Percentiles rank a stretch among this genome's conserved stretches.
phyloP scores from a whole-genome alignment of 2,888 invertebrate genomes.

The Agrenia bidenticulata region DNA sequence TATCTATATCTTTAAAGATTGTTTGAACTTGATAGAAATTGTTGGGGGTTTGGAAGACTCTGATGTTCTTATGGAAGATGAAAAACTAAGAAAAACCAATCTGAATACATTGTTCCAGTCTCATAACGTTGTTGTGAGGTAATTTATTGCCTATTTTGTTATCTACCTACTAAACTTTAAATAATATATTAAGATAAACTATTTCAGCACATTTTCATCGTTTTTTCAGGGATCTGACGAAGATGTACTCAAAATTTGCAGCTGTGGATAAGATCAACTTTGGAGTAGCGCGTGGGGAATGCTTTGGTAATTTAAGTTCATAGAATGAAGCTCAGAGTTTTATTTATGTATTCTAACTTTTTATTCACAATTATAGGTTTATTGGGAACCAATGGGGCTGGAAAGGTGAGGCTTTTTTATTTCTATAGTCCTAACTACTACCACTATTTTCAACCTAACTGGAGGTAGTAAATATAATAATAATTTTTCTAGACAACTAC shows the following conservation, averaged over 20 bases:
- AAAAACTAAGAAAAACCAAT: conserved; percentile 36
- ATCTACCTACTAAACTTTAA: no score
- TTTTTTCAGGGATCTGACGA: conserved; percentile 62
- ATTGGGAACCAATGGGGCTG: conserved; percentile 81
- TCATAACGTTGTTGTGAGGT: conserved; percentile 3
- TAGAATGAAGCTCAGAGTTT: neutral
- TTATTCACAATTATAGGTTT: conserved; percentile 60
- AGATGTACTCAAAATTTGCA: conserved; percentile 69
- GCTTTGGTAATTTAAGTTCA: conserved; percentile 67
- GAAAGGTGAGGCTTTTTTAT: conserved; percentile 67
- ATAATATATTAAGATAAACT: neutral
- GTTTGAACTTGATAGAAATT: neutral
- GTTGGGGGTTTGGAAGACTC: conserved; percentile 39
- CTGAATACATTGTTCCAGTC: conserved; percentile 19
- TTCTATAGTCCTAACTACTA: neutral
- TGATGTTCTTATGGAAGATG: conserved; percentile 47
- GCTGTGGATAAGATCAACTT: conserved; percentile 77
- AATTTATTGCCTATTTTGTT: neutral
- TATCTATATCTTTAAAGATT: neutral
- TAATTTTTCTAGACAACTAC: conserved; percentile 6
- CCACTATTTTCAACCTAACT: neutral
- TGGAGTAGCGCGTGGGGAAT: conserved; percentile 71
- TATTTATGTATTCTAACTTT: no score
- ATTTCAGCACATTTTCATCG: neutral
- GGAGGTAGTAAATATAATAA: no score